Conservation (phyloP, 2,113 vertebrate species). For the Hystrix brachyura region DNA sequence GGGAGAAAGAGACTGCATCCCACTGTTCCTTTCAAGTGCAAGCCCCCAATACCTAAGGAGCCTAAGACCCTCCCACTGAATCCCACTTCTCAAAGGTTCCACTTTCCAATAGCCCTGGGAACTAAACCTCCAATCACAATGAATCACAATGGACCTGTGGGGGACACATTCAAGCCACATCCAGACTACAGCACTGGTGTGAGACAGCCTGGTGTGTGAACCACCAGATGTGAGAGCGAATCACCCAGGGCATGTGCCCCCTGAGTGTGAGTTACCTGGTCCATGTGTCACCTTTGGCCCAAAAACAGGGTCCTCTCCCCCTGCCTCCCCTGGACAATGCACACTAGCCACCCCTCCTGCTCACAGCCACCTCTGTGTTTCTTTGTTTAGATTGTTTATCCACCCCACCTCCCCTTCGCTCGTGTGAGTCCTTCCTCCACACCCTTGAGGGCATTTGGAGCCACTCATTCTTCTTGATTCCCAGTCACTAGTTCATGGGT, state of each 20-base stretch:
- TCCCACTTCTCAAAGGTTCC: background rate
- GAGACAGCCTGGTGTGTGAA: background rate
- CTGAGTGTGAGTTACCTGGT: background rate
- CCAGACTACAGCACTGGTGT: too few species aligned
- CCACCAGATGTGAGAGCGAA: background rate
- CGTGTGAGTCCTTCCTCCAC: background rate
- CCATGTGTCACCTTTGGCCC: background rate
- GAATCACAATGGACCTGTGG: background rate
- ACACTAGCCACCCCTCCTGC: background rate
- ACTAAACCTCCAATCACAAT: background rate
- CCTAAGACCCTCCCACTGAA: background rate
- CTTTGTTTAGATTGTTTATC: background rate
- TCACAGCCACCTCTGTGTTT: background rate
- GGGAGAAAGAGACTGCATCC: background rate
- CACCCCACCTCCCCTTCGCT: too few species aligned
- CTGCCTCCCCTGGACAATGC: background rate
- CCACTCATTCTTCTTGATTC: background rate
- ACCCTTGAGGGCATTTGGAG: rapidly evolving
- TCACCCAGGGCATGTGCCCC: background rate
- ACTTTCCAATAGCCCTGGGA: background rate
- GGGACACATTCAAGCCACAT: background rate
- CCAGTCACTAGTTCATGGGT: background rate
- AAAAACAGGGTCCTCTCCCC: background rate
- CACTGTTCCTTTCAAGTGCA: background rate
- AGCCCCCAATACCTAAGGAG: background rate